Percentiles rank a stretch among this genome's conserved stretches.
phyloP scores from a whole-genome alignment of 2,797 vertebrate genomes.

The Tragopan temminckii region DNA sequence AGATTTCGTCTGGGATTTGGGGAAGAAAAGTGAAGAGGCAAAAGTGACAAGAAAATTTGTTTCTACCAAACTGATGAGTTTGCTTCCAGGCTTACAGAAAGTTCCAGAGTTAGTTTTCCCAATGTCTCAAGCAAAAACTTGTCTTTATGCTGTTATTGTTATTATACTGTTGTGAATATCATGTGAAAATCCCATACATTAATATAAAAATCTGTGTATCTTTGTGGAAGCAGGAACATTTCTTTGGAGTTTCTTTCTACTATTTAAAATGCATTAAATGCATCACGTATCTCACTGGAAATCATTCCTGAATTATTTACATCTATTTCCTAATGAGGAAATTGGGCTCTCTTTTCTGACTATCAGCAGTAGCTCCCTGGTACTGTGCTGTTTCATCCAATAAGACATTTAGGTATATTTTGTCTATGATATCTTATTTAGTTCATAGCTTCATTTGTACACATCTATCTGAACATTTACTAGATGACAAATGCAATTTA shows the following conservation, averaged over 20 bases:
- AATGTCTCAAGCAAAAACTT: neutral
- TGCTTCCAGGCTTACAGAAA: neutral
- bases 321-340: constrained; percentile 39
- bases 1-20: neutral
- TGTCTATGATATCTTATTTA: neutral
- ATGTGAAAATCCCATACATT: neutral
- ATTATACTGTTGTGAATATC: neutral
- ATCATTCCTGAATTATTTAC: constrained; percentile 30
- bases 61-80: neutral
- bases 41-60: neutral
- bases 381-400: neutral
- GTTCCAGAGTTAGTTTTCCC: neutral
- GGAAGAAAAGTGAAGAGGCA: neutral
- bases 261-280: constrained; percentile 28
- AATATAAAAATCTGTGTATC: neutral
- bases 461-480: neutral
- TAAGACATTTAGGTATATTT: constrained; percentile 3
- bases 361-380: neutral
- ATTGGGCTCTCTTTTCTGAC: neutral
- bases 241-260: neutral
- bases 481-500: constrained; percentile 5
- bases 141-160: neutral
- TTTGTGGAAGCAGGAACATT: neutral
- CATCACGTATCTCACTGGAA: neutral
- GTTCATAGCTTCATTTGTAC: constrained; percentile 5